These are phyloP conservation scores for Agriotes lineatus DNA, from an alignment of 2,888 invertebrate species.

Conservation along the genomic window DNA sequence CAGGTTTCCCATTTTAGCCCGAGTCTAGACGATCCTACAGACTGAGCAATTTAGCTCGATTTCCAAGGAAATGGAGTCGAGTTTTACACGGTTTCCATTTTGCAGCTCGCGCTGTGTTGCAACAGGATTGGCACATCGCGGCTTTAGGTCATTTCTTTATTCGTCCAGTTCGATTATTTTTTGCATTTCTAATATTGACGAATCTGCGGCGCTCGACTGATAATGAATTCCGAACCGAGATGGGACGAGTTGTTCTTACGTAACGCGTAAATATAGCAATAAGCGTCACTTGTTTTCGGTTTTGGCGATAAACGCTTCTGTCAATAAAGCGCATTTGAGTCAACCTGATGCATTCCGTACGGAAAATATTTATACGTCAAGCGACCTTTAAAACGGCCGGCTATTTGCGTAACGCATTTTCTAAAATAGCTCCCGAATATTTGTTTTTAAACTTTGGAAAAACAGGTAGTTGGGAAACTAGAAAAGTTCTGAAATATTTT, in stretches of 20 bases:
- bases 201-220: no score
- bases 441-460: not conserved
- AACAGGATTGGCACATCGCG: no score
- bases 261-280: constrained; percentile 7
- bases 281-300: constrained; percentile 16
- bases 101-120: not conserved
- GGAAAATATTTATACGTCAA: not conserved
- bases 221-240: constrained; percentile 11
- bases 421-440: constrained; percentile 5
- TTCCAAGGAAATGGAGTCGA: not conserved
- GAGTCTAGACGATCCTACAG: constrained; percentile 15
- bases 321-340: not conserved
- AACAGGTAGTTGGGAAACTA: not conserved
- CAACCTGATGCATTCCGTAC: not conserved
- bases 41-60: not conserved
- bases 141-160: constrained; percentile 7
- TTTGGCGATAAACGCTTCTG: not conserved
- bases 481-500: no score
- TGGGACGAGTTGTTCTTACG: constrained; percentile 12
- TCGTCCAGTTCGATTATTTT: no score
- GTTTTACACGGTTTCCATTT: not conserved
- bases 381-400: not conserved
- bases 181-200: no score
- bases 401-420: constrained; percentile 3
- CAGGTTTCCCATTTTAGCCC: constrained; percentile 15